These are phyloP conservation scores for Oligia strigilis DNA, from an alignment of 2,888 invertebrate genomes.

Conservation along the genomic window DNA sequence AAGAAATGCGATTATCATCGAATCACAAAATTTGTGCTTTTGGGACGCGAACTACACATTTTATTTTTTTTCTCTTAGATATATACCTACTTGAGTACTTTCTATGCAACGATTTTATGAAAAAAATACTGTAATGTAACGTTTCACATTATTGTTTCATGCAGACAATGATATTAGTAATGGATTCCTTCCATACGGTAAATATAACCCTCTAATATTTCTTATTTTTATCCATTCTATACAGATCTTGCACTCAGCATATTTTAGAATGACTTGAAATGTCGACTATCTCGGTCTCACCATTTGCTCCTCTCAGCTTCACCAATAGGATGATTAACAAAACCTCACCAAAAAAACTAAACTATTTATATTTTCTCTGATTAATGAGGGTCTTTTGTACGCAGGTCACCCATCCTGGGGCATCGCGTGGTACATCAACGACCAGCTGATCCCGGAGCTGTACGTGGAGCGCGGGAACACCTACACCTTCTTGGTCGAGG, in stretches of 20 bases:
- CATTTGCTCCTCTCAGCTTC: neutral
- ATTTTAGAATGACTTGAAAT: neutral
- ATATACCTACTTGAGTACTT: no score
- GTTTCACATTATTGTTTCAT: conserved; percentile 71
- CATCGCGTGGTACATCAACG: conserved; percentile 98
- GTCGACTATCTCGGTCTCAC: neutral
- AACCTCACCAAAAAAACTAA: neutral
- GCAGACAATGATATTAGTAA: conserved; percentile 86
- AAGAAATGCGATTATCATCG: no score
- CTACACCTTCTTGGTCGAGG: conserved; percentile 96
- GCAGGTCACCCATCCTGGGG: conserved; percentile 95
- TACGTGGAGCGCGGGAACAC: conserved; percentile 96
- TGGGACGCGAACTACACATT: no score
- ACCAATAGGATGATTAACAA: neutral
- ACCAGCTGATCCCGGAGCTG: conserved; percentile 96
- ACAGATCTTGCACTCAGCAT: neutral
- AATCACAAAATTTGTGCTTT: no score
- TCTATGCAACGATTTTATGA: neutral
- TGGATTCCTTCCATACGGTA: conserved; percentile 77
- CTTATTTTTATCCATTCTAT: no score
- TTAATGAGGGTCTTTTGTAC: neutral
- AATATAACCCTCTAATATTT: conserved; percentile 1
- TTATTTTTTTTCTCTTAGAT: no score
- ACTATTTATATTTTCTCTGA: neutral
- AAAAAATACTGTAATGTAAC: neutral